Evolutionary conservation across 2,113 vertebrate genomes (phyloP).

Genomic region (Semnopithecus entellus): DNA sequence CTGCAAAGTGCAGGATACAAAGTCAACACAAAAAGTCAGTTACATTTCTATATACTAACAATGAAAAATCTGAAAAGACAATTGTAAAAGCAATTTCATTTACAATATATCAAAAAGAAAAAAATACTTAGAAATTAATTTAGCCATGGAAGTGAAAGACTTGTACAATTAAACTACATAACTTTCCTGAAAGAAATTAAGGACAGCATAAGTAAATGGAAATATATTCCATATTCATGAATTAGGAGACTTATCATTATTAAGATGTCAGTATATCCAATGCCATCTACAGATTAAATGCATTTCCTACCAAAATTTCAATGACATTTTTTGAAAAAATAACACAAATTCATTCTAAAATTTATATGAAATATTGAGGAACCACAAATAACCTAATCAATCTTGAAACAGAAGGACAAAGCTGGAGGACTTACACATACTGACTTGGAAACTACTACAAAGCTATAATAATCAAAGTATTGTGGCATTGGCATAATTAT

Average conservation of each 20-base stretch:
- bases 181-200: too few species aligned
- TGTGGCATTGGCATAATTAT: not conserved
- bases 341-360: not conserved
- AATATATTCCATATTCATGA: not conserved
- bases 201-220: not conserved
- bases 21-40: too few species aligned
- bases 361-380: not conserved
- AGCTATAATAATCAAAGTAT: not conserved
- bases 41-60: too few species aligned
- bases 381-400: not conserved
- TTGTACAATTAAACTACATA: too few species aligned
- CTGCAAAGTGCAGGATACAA: too few species aligned
- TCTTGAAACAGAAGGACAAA: not conserved
- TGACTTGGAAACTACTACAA: not conserved
- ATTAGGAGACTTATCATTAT: not conserved
- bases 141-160: too few species aligned
- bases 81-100: too few species aligned
- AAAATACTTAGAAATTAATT: too few species aligned
- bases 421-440: not conserved
- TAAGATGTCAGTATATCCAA: not conserved
- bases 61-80: too few species aligned
- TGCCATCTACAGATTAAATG: not conserved
- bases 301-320: not conserved
- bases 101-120: too few species aligned
- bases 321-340: not conserved